Percentiles rank a stretch among this genome's conserved stretches.
Conservation (phyloP, 2,888 invertebrate genomes). For the Trachelus tabidus region DNA sequence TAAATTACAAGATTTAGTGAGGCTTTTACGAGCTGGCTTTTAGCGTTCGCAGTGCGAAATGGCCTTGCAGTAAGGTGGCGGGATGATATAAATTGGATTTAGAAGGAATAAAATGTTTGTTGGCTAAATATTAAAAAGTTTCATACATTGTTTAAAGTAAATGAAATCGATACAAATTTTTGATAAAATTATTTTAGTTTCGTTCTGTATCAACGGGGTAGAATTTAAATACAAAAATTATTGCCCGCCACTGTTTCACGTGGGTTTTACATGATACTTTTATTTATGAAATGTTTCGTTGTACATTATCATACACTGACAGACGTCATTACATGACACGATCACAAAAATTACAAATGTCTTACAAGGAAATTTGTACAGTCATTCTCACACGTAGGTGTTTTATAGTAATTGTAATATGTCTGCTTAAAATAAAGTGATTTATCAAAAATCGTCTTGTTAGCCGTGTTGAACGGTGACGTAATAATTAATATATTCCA, state of each 20-base stretch:
- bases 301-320: background rate
- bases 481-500: background rate
- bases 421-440: background rate
- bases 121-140: background rate
- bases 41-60: background rate
- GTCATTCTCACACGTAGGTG: slow-evolving; percentile 9
- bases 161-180: background rate
- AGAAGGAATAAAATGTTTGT: background rate
- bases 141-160: background rate
- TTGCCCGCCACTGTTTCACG: background rate
- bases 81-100: background rate
- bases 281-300: background rate
- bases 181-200: background rate
- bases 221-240: background rate
- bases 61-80: background rate
- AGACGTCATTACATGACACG: background rate
- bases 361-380: slow-evolving; percentile 27
- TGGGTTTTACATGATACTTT: background rate
- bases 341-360: slow-evolving; percentile 27
- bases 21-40: background rate
- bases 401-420: background rate
- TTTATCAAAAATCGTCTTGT: background rate
- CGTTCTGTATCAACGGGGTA: background rate
- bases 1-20: background rate
- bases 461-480: background rate